Base-by-base conservation (phyloP, 2,797 vertebrate genomes). In the Urocyon cinereoargenteus region DNA sequence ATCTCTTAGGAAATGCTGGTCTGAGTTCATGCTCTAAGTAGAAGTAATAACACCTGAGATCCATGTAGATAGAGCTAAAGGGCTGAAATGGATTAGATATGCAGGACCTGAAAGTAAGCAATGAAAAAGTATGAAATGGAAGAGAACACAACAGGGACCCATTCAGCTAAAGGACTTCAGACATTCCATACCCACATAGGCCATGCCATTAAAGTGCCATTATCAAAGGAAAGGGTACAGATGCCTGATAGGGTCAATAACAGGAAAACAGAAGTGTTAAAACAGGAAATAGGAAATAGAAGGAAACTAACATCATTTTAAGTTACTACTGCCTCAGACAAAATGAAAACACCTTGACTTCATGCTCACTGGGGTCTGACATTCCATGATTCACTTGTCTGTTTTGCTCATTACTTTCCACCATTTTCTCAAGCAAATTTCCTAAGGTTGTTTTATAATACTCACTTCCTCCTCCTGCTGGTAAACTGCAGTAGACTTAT, bases 391-490 rank as follows among this genome's bases (percentile, higher is more conserved):
- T 95, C 26, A 36, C 34, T 34, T 51, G 40, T 61, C n/a, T 53
- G 66, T 70, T 89, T 49, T 75, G 14, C 51, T 82, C 40, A 70
- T n/a, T 83, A 84, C 62, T 85, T 72, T 57, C 68, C 36, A 95
- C 92, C 95, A 96, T 96, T 95, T 96, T 95, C 91, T 95, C 62
- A 92, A 88, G 86, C 10, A 70, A 26, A 26, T 57, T 86, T 64
- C 70, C 59, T 92, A 22, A 10, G 14, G 21, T 36, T 87, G 24
- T 87, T 96, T 36, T 79, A 22, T 36, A 89, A 84, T 36, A 57
- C 61, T 97, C 78, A 83, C 59, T 95, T 92, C 81, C 68, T 95
- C 92, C 82, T 94, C 91, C 92, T 94, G 57, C 88, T 87, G 88
- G 61, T 49, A 92, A 96, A 61, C 1, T 82, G n/a, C 28, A 9